These are phyloP conservation scores for Copidosoma aretas DNA, from an alignment of 2,888 invertebrate species.

Conservation along the genomic window DNA sequence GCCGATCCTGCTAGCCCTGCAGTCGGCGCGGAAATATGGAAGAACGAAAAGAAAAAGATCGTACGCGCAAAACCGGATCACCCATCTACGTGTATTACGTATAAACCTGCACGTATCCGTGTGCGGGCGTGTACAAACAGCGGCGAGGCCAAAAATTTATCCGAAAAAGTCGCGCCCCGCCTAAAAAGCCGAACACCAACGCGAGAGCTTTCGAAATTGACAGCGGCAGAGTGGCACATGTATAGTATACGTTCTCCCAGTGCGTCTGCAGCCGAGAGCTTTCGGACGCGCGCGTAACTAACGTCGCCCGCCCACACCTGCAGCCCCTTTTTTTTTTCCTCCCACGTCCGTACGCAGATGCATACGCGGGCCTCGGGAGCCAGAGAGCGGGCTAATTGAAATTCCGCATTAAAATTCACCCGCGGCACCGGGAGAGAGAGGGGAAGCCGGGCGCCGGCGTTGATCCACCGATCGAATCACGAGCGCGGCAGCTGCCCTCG, in stretches of 20 bases:
- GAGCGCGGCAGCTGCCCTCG: too few relatives aligned
- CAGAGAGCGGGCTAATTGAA: slow-evolving; percentile 20
- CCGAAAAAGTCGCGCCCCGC: too few relatives aligned
- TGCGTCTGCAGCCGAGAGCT: slow-evolving; percentile 4
- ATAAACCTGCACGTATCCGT: too few relatives aligned
- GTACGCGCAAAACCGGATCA: too few relatives aligned
- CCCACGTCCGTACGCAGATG: too few relatives aligned
- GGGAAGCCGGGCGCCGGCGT: slow-evolving; percentile 14
- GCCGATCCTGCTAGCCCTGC: too few relatives aligned
- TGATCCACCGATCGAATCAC: slow-evolving; percentile 33
- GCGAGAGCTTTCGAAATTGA: not conserved
- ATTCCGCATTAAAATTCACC: slow-evolving; percentile 34
- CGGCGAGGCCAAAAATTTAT: too few relatives aligned
- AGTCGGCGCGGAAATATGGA: too few relatives aligned
- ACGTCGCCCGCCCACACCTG: not conserved
- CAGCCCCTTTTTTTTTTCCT: not conserved
- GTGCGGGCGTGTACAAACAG: too few relatives aligned
- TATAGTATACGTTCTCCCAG: not conserved
- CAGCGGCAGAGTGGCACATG: not conserved
- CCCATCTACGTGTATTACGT: too few relatives aligned
- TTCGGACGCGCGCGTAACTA: slow-evolving; percentile 17
- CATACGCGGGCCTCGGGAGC: not conserved
- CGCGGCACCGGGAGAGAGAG: not conserved
- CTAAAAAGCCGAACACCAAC: too few relatives aligned
- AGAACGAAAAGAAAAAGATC: too few relatives aligned